A percentile compares a stretch with the other conserved stretches of the same genome.
Conservation (phyloP, 1,140 invertebrate genomes). For the Drosophila nannoptera region DNA sequence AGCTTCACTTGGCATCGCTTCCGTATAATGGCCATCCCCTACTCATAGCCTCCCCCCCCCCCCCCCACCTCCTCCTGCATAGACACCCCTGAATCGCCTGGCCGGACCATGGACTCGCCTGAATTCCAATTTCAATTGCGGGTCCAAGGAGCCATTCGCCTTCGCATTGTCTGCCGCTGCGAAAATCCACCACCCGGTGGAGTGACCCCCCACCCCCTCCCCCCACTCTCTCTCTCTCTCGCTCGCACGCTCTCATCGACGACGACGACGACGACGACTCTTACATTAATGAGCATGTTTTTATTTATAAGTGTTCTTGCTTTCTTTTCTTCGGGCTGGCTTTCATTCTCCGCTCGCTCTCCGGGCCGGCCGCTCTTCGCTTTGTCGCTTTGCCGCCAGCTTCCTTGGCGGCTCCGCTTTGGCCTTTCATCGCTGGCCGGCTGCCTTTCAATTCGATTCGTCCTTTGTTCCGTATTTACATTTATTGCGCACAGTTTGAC, state of each 20-base stretch:
- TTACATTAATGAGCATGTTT: constrained; percentile 77
- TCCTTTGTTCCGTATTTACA: constrained; percentile 33
- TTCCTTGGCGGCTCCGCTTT: not conserved
- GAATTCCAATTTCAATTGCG: constrained; percentile 52
- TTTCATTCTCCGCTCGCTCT: constrained; percentile 18
- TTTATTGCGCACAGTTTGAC: constrained; percentile 46
- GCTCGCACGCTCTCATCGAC: constrained; percentile 6
- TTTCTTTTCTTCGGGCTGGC: constrained; percentile 1
- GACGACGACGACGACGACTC: constrained; percentile 47
- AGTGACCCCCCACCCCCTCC: constrained; percentile 6
- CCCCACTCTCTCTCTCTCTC: not conserved
- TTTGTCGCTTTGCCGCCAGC: constrained; percentile 7
- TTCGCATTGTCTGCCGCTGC: constrained; percentile 36
- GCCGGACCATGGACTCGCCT: constrained; percentile 25
- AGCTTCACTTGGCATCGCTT: constrained; percentile 65
- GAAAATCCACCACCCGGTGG: constrained; percentile 8
- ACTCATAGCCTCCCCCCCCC: no score
- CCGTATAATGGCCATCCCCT: not conserved
- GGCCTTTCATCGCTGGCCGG: constrained; percentile 1
- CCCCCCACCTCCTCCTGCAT: no score
- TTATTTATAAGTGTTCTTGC: constrained; percentile 72
- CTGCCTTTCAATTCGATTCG: not conserved
- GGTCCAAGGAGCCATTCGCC: constrained; percentile 30
- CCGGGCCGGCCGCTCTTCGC: no score
- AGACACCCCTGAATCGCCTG: no score